Evolutionary conservation across 2,797 vertebrate species (phyloP), one percentile per base, ranked within the genome.

Genomic region (Enoplosus armatus): DNA sequence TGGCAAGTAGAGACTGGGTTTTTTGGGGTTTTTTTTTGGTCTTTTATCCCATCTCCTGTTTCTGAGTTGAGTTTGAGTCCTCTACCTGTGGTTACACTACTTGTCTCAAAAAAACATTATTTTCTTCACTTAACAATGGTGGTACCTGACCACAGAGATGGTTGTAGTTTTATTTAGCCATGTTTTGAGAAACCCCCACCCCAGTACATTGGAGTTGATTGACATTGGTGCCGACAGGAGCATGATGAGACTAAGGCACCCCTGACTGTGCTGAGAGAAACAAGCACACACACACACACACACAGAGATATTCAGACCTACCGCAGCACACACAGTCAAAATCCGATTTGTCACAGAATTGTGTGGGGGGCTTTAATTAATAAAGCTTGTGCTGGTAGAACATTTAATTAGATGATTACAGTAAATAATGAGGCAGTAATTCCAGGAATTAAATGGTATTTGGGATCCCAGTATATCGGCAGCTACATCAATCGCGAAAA

Each of bases 281-380:
- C 12, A 8, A 53, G 27, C 24, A 51, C 54, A 22, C 62, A 35
- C 61, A 35, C 54, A 67, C 60, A 11, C 72, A 72, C 51, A 74
- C 18, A 72, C 29, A 63, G 3, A 41, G 7, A 82, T 14, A 72
- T 41, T 27, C 56, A 66, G 82, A 86, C 83, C 85, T 84, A 84
- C 81, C 16, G 33, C 84, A 54, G 43, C 47, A 79, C 29, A n/a
- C 79, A 86, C 74, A 82, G 35, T 51, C 64, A 63, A 84, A 86
- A 91, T 89, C 85, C 72, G 87, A 79, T 90, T 89, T 82, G 90
- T 89, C 85, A 90, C 83, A 78, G 82, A 84, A 79, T 56, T 74
- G 72, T 85, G 71, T 68, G 72, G 47, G 47, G 61, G 54, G 82
- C 63, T 87, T 80, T 83, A 75, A 90, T 87, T 87, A 89, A 87